A percentile compares a stretch with the other conserved stretches of the same genome.
phyloP scores from a whole-genome alignment of 2,113 vertebrate species.

The Rhinopomastus cyanomelas region DNA sequence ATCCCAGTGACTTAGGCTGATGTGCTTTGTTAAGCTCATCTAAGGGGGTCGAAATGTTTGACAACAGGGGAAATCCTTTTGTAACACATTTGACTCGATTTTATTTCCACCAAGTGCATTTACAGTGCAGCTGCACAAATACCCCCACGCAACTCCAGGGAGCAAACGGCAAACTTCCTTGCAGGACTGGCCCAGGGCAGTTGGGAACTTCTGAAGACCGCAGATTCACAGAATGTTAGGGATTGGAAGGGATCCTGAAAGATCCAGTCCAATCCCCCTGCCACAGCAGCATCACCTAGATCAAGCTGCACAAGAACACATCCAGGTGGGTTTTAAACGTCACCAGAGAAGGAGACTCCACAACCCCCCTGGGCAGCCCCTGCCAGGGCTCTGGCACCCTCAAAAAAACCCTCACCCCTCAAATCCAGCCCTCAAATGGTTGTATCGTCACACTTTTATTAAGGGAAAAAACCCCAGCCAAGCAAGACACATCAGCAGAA shows the following conservation, averaged over 20 bases:
- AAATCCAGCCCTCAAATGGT: neutral
- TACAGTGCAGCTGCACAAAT: neutral
- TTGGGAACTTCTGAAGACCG: neutral
- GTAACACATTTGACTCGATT: neutral
- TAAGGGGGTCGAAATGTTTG: neutral
- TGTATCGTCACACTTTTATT: neutral
- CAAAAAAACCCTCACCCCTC: neutral
- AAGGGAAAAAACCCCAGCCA: neutral
- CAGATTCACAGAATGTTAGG: too few relatives aligned
- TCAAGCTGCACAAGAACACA: too few relatives aligned
- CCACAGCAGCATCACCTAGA: too few relatives aligned
- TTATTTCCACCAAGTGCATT: neutral
- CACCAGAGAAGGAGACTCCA: too few relatives aligned
- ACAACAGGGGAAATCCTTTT: neutral
- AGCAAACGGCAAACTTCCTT: neutral
- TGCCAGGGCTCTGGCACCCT: too few relatives aligned
- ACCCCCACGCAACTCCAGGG: fast-evolving
- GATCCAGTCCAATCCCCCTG: too few relatives aligned
- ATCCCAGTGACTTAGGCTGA: neutral
- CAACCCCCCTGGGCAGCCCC: too few relatives aligned
- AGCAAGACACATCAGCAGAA: neutral
- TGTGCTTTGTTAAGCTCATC: neutral
- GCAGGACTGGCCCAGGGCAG: neutral
- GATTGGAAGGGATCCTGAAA: too few relatives aligned
- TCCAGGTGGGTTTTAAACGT: too few relatives aligned